Base-by-base conservation (phyloP, 2,113 vertebrate genomes). In the Xenopus borealis region DNA sequence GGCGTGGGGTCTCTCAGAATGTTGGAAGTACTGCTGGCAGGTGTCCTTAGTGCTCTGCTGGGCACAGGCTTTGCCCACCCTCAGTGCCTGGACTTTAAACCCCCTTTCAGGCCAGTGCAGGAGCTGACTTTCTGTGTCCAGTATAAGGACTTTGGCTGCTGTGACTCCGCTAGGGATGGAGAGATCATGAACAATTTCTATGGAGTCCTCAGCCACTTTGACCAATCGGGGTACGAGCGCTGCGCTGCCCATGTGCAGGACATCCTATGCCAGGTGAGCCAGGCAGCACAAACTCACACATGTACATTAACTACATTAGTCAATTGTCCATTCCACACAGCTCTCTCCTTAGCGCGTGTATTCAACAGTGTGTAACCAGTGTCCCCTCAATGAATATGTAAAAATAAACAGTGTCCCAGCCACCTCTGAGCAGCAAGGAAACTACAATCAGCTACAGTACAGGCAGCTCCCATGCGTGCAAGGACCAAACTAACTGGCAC, bases 61-160 rank as follows among this genome's bases (percentile, higher is more conserved):
- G 78, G 55, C 19, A 80, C 73, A 55, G 89, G 72, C 6, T 78
- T 64, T 33, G 75, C 78, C 33, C 96, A 98, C 82, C 96, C 96
- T 11, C 96, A 98, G 82, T 98, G 96, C 84, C 79, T 98, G 91
- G 96, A 98, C 82, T 98, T 97, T 80, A 97, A 94, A 82, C 94
- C 96, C 30, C 96, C 96, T n/a, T 98, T 96, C 83, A 85, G 90
- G 77, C 93, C 95, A 45, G 86, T 82, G 53, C 76, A 78, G 68
- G 87, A 90, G 80, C 92, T 98, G 68, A 72, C 84, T 72, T 95
- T 98, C 79, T 98, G 96, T 87, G 78, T 85, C 0, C 94, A 91
- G 85, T 98, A 97, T 86, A 85, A 85, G 53, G 84, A 90, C 59
- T 97, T 98, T 64, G 96, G 96, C 84, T 98, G 96, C 91, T 98